Percentiles rank a stretch among this genome's conserved stretches.
Evolutionary conservation across 2,113 vertebrate genomes (phyloP).

Genomic region (Apodemus speciosus): DNA sequence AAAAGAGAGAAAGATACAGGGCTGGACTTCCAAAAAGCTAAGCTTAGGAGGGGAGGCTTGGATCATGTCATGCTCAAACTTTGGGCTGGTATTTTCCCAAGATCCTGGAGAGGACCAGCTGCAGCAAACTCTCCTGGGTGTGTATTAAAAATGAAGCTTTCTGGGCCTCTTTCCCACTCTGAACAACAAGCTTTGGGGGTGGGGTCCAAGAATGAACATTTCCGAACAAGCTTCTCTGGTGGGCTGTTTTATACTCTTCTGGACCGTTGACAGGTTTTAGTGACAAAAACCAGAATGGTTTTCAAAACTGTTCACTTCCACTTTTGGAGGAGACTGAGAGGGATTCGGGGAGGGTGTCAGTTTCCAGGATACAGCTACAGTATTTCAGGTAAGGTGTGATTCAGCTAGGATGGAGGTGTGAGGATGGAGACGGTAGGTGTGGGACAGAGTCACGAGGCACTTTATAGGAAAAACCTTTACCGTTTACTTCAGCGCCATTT

Average conservation of each 20-base stretch:
- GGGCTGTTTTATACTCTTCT: constrained; percentile 16
- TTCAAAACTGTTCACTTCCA: not conserved
- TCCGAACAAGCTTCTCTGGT: not conserved
- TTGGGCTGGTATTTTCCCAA: not conserved
- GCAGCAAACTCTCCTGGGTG: constrained; percentile 18
- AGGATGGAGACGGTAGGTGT: not conserved
- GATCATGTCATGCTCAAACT: not conserved
- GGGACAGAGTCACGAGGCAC: not conserved
- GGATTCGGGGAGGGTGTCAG: not conserved
- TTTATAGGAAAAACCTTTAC: constrained; percentile 36
- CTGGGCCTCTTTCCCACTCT: not conserved
- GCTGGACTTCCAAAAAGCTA: not conserved
- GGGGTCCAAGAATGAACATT: not conserved
- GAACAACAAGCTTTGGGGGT: not conserved
- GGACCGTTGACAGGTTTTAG: not conserved
- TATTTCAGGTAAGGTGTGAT: not conserved
- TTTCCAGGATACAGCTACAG: not conserved
- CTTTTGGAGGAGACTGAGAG: not conserved
- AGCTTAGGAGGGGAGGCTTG: not conserved
- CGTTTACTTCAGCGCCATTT: constrained; percentile 17
- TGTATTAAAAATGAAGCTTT: constrained; percentile 18
- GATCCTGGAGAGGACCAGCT: not conserved
- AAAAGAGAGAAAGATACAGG: not conserved
- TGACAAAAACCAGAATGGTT: not conserved
- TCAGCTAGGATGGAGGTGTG: not conserved